Percentiles rank a stretch among this genome's conserved stretches.
phyloP scores from a whole-genome alignment of 2,113 vertebrate genomes.

The Porphyrio hochstetteri region DNA sequence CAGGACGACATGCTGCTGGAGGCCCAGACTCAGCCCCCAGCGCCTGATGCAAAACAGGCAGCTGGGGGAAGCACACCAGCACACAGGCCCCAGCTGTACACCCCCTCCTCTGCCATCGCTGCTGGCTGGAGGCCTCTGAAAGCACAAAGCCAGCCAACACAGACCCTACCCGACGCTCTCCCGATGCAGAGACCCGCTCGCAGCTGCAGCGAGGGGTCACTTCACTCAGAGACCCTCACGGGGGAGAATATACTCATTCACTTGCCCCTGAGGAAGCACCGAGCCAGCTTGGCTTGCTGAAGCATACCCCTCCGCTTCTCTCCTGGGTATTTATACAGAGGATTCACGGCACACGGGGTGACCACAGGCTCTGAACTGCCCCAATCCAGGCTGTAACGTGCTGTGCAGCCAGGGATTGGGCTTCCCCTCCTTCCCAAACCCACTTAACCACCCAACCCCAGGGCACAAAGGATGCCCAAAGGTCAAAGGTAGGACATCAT shows the following conservation, averaged over 20 bases:
- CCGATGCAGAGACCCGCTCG: fast-evolving
- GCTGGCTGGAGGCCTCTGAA: not conserved
- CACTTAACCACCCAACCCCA: not conserved
- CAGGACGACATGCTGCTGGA: fast-evolving
- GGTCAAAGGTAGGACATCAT: not conserved
- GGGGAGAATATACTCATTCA: not conserved
- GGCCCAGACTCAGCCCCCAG: not conserved
- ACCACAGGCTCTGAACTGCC: not conserved
- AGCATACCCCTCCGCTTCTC: not conserved
- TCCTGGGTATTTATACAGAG: not conserved
- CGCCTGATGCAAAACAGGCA: fast-evolving
- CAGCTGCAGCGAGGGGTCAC: not conserved
- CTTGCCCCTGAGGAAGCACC: not conserved
- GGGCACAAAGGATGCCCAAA: fast-evolving
- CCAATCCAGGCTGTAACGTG: not conserved
- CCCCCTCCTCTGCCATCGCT: not conserved
- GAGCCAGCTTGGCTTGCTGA: not conserved
- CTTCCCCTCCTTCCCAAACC: not conserved
- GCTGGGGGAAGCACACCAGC: not conserved
- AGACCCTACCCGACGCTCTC: not conserved
- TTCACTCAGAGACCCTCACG: fast-evolving
- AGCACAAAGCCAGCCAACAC: not conserved
- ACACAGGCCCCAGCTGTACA: fast-evolving
- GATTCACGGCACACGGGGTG: fast-evolving
- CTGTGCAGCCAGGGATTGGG: fast-evolving